Conservation (phyloP, 2,797 vertebrate genomes). For the Paedocypris micromegethes region DNA sequence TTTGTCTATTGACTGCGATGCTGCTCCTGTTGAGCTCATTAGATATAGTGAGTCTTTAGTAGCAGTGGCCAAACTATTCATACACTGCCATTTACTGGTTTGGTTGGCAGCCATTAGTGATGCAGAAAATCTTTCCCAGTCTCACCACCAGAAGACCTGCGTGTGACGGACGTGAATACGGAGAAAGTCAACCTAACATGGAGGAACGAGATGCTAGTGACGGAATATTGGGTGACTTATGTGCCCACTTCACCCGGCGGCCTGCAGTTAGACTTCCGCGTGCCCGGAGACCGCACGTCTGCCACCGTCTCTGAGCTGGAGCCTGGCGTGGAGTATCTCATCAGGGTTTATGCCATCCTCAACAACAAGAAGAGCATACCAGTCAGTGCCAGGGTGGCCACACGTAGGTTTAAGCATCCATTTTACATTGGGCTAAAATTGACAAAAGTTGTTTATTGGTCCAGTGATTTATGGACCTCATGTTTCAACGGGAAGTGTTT, state of each 20-base stretch:
- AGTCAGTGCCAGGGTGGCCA: conserved; percentile 83
- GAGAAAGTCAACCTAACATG: conserved; percentile 84
- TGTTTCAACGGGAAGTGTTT: too few relatives aligned
- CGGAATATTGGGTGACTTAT: conserved; percentile 80
- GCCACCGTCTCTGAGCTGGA: conserved; percentile 83
- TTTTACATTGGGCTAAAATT: neutral
- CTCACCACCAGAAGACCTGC: conserved; percentile 84
- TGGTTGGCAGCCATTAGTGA: neutral
- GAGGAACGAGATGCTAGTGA: conserved; percentile 86
- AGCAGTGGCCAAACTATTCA: too few relatives aligned
- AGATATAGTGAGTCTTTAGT: too few relatives aligned
- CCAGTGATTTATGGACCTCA: too few relatives aligned
- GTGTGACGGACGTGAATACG: conserved; percentile 74
- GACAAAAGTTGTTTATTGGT: too few relatives aligned
- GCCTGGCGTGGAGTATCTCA: conserved; percentile 87
- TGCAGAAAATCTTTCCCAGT: conserved; percentile 63
- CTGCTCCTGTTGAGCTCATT: too few relatives aligned
- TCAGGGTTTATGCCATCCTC: conserved; percentile 86
- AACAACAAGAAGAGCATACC: conserved; percentile 87
- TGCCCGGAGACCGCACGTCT: conserved; percentile 77
- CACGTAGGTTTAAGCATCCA: conserved; percentile 63
- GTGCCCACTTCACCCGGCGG: conserved; percentile 78
- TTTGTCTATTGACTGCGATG: too few relatives aligned
- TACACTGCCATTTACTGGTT: too few relatives aligned
- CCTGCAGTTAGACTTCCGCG: conserved; percentile 76